Base-by-base conservation (phyloP, 2,797 vertebrate species). In the Erpetoichthys calabaricus region DNA sequence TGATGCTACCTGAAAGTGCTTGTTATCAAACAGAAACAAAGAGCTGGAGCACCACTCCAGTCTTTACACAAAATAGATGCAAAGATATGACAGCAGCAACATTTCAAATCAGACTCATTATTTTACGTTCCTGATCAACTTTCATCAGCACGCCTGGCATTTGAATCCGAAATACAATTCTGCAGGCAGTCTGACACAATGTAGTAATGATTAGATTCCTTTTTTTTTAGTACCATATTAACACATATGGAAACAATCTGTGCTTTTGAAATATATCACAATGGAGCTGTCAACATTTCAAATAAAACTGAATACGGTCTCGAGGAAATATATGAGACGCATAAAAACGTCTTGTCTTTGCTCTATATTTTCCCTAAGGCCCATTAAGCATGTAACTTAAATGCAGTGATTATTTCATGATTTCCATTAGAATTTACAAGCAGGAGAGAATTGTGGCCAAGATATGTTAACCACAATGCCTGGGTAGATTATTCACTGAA, bases 311-410 rank as follows among this genome's bases (percentile, higher is more conserved):
- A 42, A 54, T 42, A 54, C 44, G 53, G 53, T 54, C 41, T 42
- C 9, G 6, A 8, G 10, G 9, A 44, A 42, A 54, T 42, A 54
- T 54, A 44, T 43, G 53, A 7, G 3, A 42, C 53, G 7, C 41
- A 43, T 54, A 54, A 54, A 54, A 54, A 6, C 3, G 5, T 53
- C 51, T 53, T 5, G 41, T 43, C 53, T 54, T 41, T 4, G 53
- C 10, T 7, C 10, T 43, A 54, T 42, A 54, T 54, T 7, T 41
- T 54, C 53, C 10, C 53, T 6, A 54, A 42, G 53, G 53, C 41
- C 53, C 6, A 54, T 54, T 54, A 54, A 54, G 5, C 53, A 54
- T 6, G 41, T 54, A 54, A 8, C 41, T 42, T 25, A 42, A 54
- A 54, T 5, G 2, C 3, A 8, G 41, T 54, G 53, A 54, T 54